Evolutionary conservation across 2,888 invertebrate species (phyloP), one percentile per base, ranked within the genome.

Genomic region (Spodoptera littoralis): DNA sequence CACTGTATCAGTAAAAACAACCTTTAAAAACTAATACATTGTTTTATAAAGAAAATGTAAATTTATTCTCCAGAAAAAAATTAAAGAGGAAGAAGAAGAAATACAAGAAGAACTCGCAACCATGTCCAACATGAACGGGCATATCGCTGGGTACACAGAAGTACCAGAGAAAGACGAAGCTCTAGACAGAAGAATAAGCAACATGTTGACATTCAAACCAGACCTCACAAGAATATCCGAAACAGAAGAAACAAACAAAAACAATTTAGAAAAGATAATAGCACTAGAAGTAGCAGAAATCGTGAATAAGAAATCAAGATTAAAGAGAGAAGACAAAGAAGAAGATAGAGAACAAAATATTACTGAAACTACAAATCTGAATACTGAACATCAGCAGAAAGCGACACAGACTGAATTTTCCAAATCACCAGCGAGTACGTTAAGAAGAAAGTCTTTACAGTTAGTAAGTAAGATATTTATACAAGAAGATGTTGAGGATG

Each of bases 61-160:
- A n/a, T n/a, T n/a, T n/a, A n/a, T n/a, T n/a, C 87, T 84, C 3
- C 85, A 93, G 93, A 94, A 90, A 87, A 90, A 87, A 77, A 82
- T 91, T 3, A 92, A 91, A 84, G 88, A 88, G 11, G 84, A 89
- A 64, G 88, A 90, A 62, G 88, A 86, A 13, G 88, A 87, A 11
- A 72, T 67, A 1, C 89, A 88, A 71, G 82, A 84, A 30, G 90
- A 88, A 72, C 67, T 87, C 22, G 81, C 83, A 22, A 85, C 89
- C 67, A 63, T 90, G 3, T 70, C 86, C 11, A 88, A 85, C 30
- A 77, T 84, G 13, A 92, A 92, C 55, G 92, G 92, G 2, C 85
- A 89, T 53, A 64, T 88, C 1, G 30, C 76, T 24, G 69, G 68
- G 6, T 77, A 80, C 8, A 60, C 83, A n/a, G 81, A 76, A 41